Evolutionary conservation across 2,888 invertebrate species (phyloP), one percentile per base, ranked within the genome.

Genomic region (Fissipunctia ypsillon): DNA sequence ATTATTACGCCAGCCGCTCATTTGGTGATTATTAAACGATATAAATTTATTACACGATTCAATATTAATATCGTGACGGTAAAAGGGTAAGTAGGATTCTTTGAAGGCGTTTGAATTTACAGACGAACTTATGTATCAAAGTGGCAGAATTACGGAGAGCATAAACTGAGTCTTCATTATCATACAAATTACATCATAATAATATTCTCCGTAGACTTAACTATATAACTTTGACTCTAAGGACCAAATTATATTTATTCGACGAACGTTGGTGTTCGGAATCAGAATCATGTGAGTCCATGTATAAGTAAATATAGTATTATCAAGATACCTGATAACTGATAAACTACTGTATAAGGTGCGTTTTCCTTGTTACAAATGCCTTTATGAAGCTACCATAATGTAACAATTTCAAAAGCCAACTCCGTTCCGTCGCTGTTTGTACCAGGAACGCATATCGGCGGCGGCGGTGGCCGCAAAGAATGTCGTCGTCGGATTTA

Each of bases 401-500:
- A 82, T 86, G 80, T 84, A 81, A 85, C 80, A 79, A 87, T 85
- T 85, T 84, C 74, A 85, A 85, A 87, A 84, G 84, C 78, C 76
- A 86, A 80, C 81, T 84, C 64, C 78, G 76, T 78, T 73, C 84
- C 66, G 65, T 80, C 71, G 80, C 72, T 69, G 80, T 78, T 80
- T 81, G 85, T 89, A 93, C 89, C 90, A 91, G 92, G 90, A 88
- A 89, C 90, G 86, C 91, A 93, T 88, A 88, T 87, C 87, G 85
- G 89, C 90, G 89, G 90, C 90, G 91, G 92, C 92, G 91, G 91
- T 91, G 89, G 88, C 88, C 86, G 91, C 93, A 94, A 94, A 94
- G 94, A 94, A 94, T 94, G 94, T 93, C 93, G 91, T 88, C 89
- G 88, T 74, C 83, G 91, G 90, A 93, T 94, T 94, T 93, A 94